Evolutionary conservation across 2,113 vertebrate species (phyloP).

Genomic region (Dromaius novaehollandiae): DNA sequence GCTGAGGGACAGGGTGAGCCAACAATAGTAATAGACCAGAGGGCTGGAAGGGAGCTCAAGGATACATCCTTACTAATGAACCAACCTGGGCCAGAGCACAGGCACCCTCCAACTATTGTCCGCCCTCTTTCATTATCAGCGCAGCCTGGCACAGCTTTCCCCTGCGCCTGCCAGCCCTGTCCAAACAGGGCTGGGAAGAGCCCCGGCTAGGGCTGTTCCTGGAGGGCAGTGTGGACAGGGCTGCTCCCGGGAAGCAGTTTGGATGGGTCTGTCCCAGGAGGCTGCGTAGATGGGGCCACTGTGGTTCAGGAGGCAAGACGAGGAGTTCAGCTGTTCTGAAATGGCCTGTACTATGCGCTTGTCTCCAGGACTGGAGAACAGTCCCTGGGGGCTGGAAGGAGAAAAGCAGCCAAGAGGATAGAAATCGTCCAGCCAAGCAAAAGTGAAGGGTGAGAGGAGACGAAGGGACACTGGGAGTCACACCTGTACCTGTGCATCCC

Average conservation of each 20-base stretch:
- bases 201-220: background rate
- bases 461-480: accelerated
- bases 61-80: no score
- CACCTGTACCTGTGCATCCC: background rate
- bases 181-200: no score
- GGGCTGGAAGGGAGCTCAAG: no score
- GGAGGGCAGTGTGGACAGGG: background rate
- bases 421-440: background rate
- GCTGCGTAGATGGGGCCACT: background rate
- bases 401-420: background rate
- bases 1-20: no score
- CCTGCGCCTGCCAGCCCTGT: no score
- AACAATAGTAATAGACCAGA: no score
- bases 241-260: background rate
- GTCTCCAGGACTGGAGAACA: background rate
- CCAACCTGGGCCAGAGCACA: no score
- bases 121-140: no score
- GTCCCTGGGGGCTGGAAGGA: background rate
- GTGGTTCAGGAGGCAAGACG: background rate
- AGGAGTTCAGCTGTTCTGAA: background rate
- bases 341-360: background rate
- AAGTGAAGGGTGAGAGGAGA: background rate
- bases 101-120: no score
- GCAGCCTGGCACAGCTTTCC: no score
- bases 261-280: background rate